These are phyloP conservation scores for Leptodactylus fuscus DNA, from an alignment of 2,113 vertebrate species.

Conservation along the genomic window DNA sequence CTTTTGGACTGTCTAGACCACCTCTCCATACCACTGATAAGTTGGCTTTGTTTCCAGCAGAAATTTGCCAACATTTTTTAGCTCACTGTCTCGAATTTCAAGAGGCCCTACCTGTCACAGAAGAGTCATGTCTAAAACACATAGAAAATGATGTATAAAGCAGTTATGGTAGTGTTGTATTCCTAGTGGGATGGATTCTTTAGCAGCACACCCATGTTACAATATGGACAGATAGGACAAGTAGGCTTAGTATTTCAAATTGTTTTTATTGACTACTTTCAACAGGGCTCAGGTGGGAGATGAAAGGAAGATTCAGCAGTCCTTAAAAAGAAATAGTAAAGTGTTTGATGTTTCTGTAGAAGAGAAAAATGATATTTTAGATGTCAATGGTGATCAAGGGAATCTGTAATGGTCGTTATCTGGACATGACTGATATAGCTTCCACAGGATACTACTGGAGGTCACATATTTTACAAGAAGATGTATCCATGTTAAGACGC, in stretches of 20 bases:
- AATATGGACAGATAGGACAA: not conserved
- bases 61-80: no score
- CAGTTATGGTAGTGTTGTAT: not conserved
- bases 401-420: not conserved
- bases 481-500: not conserved
- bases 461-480: not conserved
- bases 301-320: not conserved
- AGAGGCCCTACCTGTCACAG: no score
- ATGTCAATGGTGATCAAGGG: not conserved
- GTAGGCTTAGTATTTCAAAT: not conserved
- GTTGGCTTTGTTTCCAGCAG: no score
- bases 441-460: not conserved
- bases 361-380: not conserved
- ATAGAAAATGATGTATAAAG: no score
- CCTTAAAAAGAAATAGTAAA: not conserved
- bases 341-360: not conserved
- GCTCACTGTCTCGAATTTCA: no score
- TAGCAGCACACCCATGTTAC: not conserved
- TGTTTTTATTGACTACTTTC: not conserved
- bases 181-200: not conserved
- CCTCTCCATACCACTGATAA: no score
- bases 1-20: no score
- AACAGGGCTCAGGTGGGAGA: not conserved
- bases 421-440: not conserved
- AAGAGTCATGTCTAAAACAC: no score